Percentiles rank a stretch among this genome's conserved stretches.
These are phyloP conservation scores for Anodontia alba DNA, from an alignment of 2,888 invertebrate genomes.

Conservation along the genomic window DNA sequence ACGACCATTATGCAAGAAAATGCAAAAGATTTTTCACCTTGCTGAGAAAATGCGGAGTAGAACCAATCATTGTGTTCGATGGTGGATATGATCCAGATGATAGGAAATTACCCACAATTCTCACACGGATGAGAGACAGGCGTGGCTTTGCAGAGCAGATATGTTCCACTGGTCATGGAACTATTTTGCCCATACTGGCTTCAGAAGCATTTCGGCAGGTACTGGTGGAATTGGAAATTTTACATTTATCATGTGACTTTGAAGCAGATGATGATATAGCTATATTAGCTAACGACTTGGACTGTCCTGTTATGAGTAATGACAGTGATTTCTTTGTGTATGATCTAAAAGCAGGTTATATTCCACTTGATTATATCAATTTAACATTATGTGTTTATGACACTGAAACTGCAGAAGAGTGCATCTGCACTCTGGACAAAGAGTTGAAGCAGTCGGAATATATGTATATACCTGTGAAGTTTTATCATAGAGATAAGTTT, in stretches of 20 bases:
- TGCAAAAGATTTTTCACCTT: slow-evolving; percentile 73
- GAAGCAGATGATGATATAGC: slow-evolving; percentile 97
- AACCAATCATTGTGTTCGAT: slow-evolving; percentile 83
- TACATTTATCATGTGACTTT: slow-evolving; percentile 91
- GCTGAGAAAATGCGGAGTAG: slow-evolving; percentile 75
- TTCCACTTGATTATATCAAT: slow-evolving; percentile 88
- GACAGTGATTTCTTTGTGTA: slow-evolving; percentile 98
- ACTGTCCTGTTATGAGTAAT: slow-evolving; percentile 95
- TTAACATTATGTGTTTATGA: slow-evolving; percentile 62
- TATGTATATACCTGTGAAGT: slow-evolving; percentile 83
- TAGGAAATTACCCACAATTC: slow-evolving; percentile 78
- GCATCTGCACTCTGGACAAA: slow-evolving; percentile 19
- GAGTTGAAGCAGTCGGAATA: slow-evolving; percentile 34
- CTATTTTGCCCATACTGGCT: slow-evolving; percentile 91
- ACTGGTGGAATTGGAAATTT: slow-evolving; percentile 88
- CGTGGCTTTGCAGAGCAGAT: slow-evolving; percentile 68
- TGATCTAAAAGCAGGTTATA: slow-evolving; percentile 90
- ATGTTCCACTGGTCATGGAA: slow-evolving; percentile 76
- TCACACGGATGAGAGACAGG: slow-evolving; percentile 75
- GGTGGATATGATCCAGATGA: slow-evolving; percentile 82
- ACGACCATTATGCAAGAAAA: slow-evolving; percentile 75
- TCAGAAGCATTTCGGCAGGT: slow-evolving; percentile 91
- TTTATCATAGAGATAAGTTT: slow-evolving; percentile 91
- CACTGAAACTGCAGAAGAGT: slow-evolving; percentile 36
- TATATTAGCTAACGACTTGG: slow-evolving; percentile 90